Evolutionary conservation across 1,140 invertebrate species (phyloP), one percentile per base, ranked within the genome.

Genomic region (Neodiprion lecontei): DNA sequence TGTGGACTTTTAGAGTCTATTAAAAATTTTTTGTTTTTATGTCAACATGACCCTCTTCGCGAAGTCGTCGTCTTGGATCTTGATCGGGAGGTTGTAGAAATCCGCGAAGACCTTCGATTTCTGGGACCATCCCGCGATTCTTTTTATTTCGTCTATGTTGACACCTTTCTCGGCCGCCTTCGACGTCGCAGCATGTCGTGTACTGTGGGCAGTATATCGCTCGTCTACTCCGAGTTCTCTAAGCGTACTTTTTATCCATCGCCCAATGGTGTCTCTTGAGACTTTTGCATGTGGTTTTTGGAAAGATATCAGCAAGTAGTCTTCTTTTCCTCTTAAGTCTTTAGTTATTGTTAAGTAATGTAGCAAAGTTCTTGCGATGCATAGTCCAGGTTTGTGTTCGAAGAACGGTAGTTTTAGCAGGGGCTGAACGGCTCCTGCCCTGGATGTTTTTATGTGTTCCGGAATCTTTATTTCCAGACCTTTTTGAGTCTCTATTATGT

Each of bases 151-250:
- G 47, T 78, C 77, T 14, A 80, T 53, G 69, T 71, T 74, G 3
- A 79, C n/a, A 12, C 81, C 81, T 28, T 70, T 47, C 7, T 53
- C 47, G 28, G 40, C 67, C 2, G 82, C 82, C 11, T 75, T 76
- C 14, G 81, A 83, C 8, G 79, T 79, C 11, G 76, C 40, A 12
- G 80, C 79, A 72, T 83, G 82, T 8, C 81, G 70, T 7, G 79
- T 79, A 70, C 77, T 79, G 61, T 83, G 78, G 0, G 77, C 79
- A 4, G 67, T 70, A 48, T 80, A 84, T 9, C 17, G 49, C 7
- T 74, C 28, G 69, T 81, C 75, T 10, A 81, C 65, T 4, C 77
- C 77, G 49, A 72, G 73, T n/a, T 69, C 65, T 14, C 10, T 23
- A 21, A 81, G 21, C 1, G 72, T 12, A 65, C 49, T 14, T 70